phyloP scores from a whole-genome alignment of 2,888 invertebrate species.

The Yponomeuta malinellus region DNA sequence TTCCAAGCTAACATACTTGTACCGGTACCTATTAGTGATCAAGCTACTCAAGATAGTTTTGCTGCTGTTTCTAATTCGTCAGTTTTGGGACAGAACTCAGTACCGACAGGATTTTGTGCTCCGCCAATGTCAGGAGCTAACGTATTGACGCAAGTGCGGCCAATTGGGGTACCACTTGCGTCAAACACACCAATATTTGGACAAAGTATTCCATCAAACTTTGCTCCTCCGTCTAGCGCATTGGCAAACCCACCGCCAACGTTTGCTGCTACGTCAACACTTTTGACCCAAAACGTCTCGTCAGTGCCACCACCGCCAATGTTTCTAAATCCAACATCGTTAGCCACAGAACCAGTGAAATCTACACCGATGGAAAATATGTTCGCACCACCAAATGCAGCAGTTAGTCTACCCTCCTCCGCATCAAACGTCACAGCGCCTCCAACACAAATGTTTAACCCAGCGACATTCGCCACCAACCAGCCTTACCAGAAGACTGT shows the following conservation, averaged over 20 bases:
- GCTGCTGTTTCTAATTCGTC: not conserved
- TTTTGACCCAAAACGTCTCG: not conserved
- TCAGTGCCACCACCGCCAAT: conserved; percentile 24
- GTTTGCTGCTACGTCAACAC: not conserved
- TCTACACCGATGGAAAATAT: not conserved
- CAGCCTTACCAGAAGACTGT: not conserved
- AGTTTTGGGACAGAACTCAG: not conserved
- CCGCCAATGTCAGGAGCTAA: not conserved
- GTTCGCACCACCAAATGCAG: not conserved
- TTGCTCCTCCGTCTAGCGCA: not conserved
- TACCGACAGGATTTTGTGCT: conserved; percentile 9
- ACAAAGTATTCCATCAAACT: not conserved
- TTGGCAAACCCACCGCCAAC: conserved; percentile 2
- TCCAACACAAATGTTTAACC: conserved; percentile 13
- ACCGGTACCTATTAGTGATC: conserved; percentile 32
- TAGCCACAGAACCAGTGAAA: not conserved
- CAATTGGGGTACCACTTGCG: conserved; percentile 2
- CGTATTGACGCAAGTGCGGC: not conserved
- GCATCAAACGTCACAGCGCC: not conserved
- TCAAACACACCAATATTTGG: conserved; percentile 15
- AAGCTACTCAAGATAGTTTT: conserved; percentile 4
- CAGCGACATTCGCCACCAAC: not conserved
- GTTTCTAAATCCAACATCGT: conserved; percentile 30
- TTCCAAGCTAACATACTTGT: conserved; percentile 47
- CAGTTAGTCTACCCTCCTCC: not conserved